Evolutionary conservation across 2,113 vertebrate genomes (phyloP), one percentile per base, ranked within the genome.

Genomic region (Lathamus discolor): DNA sequence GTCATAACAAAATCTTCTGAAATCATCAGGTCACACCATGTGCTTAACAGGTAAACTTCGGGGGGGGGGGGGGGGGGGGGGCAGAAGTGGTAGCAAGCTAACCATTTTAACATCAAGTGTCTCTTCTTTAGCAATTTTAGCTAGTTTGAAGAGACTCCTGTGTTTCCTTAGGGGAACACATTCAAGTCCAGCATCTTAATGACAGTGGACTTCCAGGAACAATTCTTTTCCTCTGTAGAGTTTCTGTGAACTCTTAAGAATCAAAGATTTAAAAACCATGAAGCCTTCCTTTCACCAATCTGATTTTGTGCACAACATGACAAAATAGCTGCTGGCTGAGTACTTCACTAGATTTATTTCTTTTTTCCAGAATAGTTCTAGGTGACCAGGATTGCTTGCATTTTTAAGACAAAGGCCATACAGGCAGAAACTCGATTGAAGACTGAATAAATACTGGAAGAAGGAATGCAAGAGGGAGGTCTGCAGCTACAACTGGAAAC

Each of bases 241-340:
- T 46, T 93, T 80, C 83, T 37, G 19, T 46, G 54, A 92, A 43
- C 70, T 29, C 49, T 74, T 74, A 94, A 80, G 28, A 68, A 49
- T 28, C 11, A 64, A 75, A 59, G 18, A 55, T 41, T 27, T 61
- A 4, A 29, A 74, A 61, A 24, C 6, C 0, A 1, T 24, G 19
- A 95, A 95, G 8, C 20, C 31, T 88, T 62, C 46, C 43, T 74
- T 94, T 81, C 63, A 54, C 86, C 22, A 80, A 15, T 5, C 18
- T 74, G 44, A 70, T 41, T 83, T 44, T n/a, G 22, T 29, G 33
- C 66, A 78, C 10, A 59, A 70, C 14, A 24, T 9, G 10, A 80
- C 11, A 29, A 41, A 76, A 1, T 33, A 52, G 11, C 46, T 67
- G 63, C 27, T 22, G 7, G n/a, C 19, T n/a, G 1, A 66, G 28